Conservation (phyloP, 2,113 vertebrate species). For the Poeciliopsis prolifica region DNA sequence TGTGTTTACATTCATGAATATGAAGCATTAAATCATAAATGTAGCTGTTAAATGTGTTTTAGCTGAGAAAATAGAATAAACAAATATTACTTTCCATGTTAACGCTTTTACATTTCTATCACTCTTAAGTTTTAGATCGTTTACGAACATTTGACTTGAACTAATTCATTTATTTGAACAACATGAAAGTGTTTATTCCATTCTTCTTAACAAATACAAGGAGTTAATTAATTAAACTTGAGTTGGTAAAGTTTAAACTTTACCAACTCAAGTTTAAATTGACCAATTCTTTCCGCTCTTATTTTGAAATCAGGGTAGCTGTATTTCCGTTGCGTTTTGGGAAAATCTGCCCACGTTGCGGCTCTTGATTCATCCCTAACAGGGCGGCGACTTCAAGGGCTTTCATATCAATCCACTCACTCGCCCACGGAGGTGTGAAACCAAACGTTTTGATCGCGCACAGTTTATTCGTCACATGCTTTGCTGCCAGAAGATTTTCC, state of each 20-base stretch:
- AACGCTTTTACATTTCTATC: not conserved
- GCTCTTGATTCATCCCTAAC: not conserved
- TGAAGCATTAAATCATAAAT: too few relatives aligned
- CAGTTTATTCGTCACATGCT: not conserved
- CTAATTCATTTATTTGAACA: too few relatives aligned
- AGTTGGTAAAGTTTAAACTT: too few relatives aligned
- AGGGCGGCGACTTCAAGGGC: not conserved
- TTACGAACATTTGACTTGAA: not conserved
- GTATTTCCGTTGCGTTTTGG: constrained; percentile 26
- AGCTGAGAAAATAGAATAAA: not conserved
- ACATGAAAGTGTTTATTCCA: too few relatives aligned
- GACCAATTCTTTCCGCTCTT: constrained; percentile 17
- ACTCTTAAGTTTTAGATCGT: not conserved
- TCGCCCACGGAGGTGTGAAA: not conserved
- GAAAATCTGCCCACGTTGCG: constrained; percentile 7
- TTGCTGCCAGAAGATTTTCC: not conserved
- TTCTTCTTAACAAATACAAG: too few relatives aligned
- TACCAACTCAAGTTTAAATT: too few relatives aligned
- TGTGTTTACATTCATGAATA: too few relatives aligned
- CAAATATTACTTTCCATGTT: not conserved
- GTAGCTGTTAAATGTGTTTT: too few relatives aligned
- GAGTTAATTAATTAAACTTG: too few relatives aligned
- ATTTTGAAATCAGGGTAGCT: constrained; percentile 37
- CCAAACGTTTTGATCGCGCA: not conserved
- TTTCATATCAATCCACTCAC: not conserved